Base-by-base conservation (phyloP, 2,113 vertebrate species). In the Tiliqua scincoides region DNA sequence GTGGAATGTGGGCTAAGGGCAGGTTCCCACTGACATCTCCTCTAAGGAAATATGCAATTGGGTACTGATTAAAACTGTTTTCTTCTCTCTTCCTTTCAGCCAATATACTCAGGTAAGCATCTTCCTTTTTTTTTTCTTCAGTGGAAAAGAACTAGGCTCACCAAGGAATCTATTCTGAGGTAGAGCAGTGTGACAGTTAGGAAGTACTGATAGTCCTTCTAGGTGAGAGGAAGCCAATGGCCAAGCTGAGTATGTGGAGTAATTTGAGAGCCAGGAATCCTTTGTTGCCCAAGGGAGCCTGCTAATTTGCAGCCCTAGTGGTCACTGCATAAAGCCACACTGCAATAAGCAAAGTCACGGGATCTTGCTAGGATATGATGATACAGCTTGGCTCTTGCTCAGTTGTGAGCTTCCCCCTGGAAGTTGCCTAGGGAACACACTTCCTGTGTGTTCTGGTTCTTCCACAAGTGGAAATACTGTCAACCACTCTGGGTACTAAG, bases 101-200 rank as follows among this genome's bases (percentile, higher is more conserved):
- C 91, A 87, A 80, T 82, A 87, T 91, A 0, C 92, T 94, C 92
- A 95, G 96, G 96, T 97, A 89, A 95, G 96, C n/a, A n/a, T n/a
- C n/a, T n/a, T n/a, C n/a, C n/a, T 1, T 20, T 14, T 78, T 88
- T 57, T 57, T 9, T 57, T 25, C 71, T 77, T 72, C 70, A 86
- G 30, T 63, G 21, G 37, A 15, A 62, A 61, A 32, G n/a, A 23
- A 85, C 10, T 6, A 32, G 9, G n/a, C n/a, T 37, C n/a, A 8
- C 5, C 3, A 52, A 17, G 30, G 65, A 27, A 68, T 68, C 30
- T 68, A 3, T 32, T 27, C 65, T 68, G 65, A 32, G 65, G 11
- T 48, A n/a, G n/a, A n/a, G n/a, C n/a, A 48, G 43, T 48, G 43
- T 48, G 43, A 48, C 4, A 48, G 43, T 8, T 8, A 48, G 43